Conservation (phyloP, 64 coral and sea anemone genomes). For the Exaiptasia diaphana region DNA sequence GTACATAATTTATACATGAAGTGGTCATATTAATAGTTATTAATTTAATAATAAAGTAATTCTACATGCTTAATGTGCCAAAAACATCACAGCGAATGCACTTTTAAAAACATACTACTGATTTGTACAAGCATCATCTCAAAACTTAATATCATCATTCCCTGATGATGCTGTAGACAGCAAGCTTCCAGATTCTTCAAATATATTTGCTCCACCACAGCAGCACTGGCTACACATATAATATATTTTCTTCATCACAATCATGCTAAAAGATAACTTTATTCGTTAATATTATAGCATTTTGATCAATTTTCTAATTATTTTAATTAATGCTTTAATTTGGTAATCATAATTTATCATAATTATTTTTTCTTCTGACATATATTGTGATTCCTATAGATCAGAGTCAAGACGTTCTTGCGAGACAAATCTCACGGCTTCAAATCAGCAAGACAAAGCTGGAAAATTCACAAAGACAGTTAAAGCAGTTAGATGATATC, state of each 20-base stretch:
- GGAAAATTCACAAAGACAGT: slow-evolving; percentile 19
- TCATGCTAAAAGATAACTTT: not conserved
- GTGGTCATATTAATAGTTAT: too few relatives aligned
- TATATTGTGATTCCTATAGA: not conserved
- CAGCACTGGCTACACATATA: not conserved
- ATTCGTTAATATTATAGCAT: not conserved
- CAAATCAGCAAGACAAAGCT: slow-evolving; percentile 51
- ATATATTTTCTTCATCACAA: not conserved
- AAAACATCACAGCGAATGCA: too few relatives aligned
- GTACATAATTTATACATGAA: too few relatives aligned
- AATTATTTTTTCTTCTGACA: not conserved
- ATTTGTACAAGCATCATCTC: too few relatives aligned
- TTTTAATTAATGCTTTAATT: not conserved
- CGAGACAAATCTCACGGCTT: slow-evolving; percentile 43
- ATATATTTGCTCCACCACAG: too few relatives aligned
- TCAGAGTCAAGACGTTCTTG: not conserved
- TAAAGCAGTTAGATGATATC: slow-evolving; percentile 49
- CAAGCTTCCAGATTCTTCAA: too few relatives aligned
- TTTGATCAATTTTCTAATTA: not conserved
- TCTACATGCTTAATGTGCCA: too few relatives aligned
- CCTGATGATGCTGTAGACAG: too few relatives aligned
- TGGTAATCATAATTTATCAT: not conserved
- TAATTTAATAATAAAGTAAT: too few relatives aligned
- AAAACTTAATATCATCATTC: too few relatives aligned
- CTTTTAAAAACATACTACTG: too few relatives aligned